Conservation (phyloP, 2,797 vertebrate genomes). For the Delichon dasypus region DNA sequence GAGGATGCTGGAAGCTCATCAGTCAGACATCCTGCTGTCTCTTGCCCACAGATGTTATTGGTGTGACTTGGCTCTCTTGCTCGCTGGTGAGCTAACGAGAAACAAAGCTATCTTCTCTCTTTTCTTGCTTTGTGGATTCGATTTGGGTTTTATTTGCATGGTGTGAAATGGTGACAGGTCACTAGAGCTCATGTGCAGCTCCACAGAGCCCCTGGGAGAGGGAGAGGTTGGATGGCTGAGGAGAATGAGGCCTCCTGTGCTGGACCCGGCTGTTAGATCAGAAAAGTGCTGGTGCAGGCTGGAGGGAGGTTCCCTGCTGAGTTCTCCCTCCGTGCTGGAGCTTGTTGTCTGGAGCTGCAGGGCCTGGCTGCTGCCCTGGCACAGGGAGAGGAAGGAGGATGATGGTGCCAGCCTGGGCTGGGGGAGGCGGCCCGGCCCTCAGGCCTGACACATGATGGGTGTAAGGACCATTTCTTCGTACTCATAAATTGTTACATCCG, state of each 20-base stretch:
- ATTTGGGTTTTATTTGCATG: background rate
- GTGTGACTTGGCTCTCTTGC: background rate
- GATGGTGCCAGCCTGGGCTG: background rate
- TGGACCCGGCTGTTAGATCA: background rate
- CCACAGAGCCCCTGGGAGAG: background rate
- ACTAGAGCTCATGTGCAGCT: background rate
- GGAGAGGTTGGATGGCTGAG: background rate
- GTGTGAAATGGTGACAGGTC: background rate
- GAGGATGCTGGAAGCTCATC: background rate
- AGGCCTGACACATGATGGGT: background rate
- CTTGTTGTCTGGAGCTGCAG: accelerated
- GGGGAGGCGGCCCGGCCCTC: background rate
- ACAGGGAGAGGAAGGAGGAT: accelerated
- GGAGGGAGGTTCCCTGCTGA: background rate
- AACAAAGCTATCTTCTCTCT: background rate
- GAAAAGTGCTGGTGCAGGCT: background rate
- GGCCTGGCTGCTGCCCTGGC: background rate
- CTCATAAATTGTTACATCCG: background rate
- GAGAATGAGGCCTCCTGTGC: background rate
- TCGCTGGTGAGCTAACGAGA: background rate
- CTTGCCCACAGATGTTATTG: background rate
- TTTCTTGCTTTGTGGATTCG: background rate
- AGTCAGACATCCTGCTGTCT: background rate
- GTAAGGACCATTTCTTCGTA: background rate
- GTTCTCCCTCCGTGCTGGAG: accelerated